phyloP scores from a whole-genome alignment of 2,888 invertebrate genomes.

The Sesamia inferens region DNA sequence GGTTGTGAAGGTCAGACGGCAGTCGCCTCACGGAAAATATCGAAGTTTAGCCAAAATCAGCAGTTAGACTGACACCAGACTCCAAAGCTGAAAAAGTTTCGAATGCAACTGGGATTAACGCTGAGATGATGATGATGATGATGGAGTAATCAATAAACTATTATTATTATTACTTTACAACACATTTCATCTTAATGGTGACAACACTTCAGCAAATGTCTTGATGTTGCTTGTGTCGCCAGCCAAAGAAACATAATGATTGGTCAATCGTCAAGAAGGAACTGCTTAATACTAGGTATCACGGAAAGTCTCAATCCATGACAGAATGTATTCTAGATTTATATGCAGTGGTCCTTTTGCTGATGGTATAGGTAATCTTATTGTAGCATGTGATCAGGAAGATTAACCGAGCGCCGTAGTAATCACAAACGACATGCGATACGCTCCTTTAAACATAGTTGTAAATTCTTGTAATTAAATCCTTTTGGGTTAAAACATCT shows the following conservation, averaged over 20 bases:
- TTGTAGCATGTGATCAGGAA: constrained; percentile 23
- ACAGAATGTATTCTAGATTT: not conserved
- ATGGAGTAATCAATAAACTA: too few species aligned
- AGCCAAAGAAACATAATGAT: not conserved
- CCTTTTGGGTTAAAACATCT: not conserved
- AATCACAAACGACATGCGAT: not conserved
- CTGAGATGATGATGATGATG: too few species aligned
- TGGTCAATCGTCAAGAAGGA: not conserved
- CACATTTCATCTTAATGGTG: not conserved
- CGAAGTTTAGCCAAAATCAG: too few species aligned
- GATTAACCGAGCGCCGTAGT: constrained; percentile 8
- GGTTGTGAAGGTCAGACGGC: too few species aligned
- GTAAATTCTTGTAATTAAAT: not conserved
- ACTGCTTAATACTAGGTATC: not conserved
- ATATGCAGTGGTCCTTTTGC: constrained; percentile 4
- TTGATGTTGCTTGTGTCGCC: not conserved
- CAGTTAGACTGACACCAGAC: too few species aligned
- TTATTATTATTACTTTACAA: too few species aligned
- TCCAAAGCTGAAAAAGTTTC: too few species aligned
- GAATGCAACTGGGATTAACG: too few species aligned
- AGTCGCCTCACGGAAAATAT: too few species aligned
- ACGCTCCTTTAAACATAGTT: not conserved
- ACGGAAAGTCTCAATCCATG: not conserved
- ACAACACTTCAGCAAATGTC: not conserved
- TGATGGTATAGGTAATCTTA: not conserved